These are phyloP conservation scores for Corynorhinus townsendii DNA, from an alignment of 2,113 vertebrate species.

Conservation along the genomic window DNA sequence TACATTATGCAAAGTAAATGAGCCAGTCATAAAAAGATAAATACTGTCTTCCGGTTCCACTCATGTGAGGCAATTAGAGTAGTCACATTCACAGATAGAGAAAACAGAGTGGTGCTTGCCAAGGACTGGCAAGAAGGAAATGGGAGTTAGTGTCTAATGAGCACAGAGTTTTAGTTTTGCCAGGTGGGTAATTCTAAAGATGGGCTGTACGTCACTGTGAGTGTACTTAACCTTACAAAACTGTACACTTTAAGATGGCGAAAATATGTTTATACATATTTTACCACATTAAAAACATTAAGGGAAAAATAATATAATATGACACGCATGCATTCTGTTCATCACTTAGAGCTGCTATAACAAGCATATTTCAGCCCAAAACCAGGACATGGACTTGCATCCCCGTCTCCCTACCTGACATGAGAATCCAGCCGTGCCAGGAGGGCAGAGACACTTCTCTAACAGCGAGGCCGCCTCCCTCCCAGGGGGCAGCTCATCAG, in stretches of 20 bases:
- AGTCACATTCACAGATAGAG: too few relatives aligned
- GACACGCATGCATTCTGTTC: fast-evolving
- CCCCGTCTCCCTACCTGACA: conserved; percentile 88
- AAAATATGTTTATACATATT: neutral
- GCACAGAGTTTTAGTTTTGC: neutral
- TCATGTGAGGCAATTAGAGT: too few relatives aligned
- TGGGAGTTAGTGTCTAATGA: too few relatives aligned
- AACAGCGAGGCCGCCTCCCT: conserved; percentile 79
- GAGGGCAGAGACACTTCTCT: conserved; percentile 91
- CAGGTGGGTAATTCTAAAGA: neutral
- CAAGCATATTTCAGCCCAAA: neutral
- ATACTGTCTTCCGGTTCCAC: neutral
- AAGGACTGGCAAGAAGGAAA: fast-evolving
- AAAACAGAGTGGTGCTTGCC: neutral
- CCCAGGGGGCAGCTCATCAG: conserved; percentile 63
- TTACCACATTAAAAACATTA: neutral
- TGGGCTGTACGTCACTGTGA: fast-evolving
- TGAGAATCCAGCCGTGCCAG: conserved; percentile 89
- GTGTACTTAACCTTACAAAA: fast-evolving
- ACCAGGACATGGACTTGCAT: neutral
- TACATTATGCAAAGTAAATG: neutral
- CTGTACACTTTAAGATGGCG: neutral
- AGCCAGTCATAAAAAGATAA: neutral
- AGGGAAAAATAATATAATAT: neutral
- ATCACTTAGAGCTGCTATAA: neutral